These are phyloP conservation scores for Pemphredon lugubris DNA, from an alignment of 2,888 invertebrate species.

Conservation along the genomic window DNA sequence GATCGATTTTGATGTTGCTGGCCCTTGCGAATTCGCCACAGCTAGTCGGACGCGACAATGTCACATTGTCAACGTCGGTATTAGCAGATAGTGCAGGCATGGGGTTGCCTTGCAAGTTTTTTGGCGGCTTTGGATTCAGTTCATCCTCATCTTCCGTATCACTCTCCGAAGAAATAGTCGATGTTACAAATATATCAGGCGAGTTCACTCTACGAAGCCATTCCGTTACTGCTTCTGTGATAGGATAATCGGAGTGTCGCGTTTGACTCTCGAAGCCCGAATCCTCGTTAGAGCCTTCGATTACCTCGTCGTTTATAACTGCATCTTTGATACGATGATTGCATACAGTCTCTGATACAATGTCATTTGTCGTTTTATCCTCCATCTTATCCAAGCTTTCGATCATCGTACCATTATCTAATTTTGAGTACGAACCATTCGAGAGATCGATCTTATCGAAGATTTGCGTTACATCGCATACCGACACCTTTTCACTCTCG, in stretches of 20 bases:
- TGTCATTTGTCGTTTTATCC: not conserved
- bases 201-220: conserved; percentile 82
- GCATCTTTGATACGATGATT: conserved; percentile 21
- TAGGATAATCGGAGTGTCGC: conserved; percentile 76
- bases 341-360: not conserved
- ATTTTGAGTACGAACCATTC: conserved; percentile 20
- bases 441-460: conserved; percentile 20
- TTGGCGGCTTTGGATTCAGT: conserved; percentile 78
- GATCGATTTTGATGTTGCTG: conserved; percentile 49
- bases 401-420: not conserved
- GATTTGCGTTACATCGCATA: conserved; percentile 15
- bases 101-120: conserved; percentile 84
- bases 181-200: conserved; percentile 76
- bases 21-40: conserved; percentile 75
- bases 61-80: conserved; percentile 69
- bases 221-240: conserved; percentile 84
- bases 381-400: not conserved
- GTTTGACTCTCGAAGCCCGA: conserved; percentile 75
- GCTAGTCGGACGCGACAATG: conserved; percentile 70
- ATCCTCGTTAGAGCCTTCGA: conserved; percentile 70
- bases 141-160: conserved; percentile 64
- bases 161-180: conserved; percentile 45
- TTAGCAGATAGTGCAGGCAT: conserved; percentile 82
- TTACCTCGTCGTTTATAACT: conserved; percentile 34
- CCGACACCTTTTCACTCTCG: conserved; percentile 20